These are phyloP conservation scores for Myotis findleyi DNA, from an alignment of 2,797 vertebrate genomes.

Conservation along the genomic window DNA sequence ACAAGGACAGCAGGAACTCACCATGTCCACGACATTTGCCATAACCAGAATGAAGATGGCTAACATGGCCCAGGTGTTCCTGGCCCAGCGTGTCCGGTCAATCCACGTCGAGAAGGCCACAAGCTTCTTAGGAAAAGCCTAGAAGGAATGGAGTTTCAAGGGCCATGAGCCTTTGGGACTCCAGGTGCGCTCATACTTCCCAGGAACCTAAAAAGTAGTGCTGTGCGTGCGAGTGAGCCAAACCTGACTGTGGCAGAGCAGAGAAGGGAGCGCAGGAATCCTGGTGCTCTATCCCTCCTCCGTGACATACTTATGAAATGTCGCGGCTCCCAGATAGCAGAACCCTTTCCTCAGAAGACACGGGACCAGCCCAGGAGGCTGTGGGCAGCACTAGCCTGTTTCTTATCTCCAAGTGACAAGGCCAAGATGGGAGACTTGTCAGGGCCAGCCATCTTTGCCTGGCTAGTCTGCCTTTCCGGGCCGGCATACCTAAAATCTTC, in stretches of 20 bases:
- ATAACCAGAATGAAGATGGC: slow-evolving; percentile 96
- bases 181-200: neutral
- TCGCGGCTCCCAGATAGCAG: accelerated
- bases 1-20: slow-evolving; percentile 80
- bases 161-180: neutral
- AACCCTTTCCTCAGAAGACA: neutral
- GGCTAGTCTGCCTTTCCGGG: neutral
- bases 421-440: neutral
- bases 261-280: accelerated
- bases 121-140: slow-evolving; percentile 94
- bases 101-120: slow-evolving; percentile 98
- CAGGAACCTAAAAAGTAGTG: neutral
- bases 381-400: neutral
- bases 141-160: slow-evolving; percentile 24
- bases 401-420: neutral
- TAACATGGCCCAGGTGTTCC: slow-evolving; percentile 97
- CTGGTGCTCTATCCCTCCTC: too few relatives aligned
- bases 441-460: neutral
- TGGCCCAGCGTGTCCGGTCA: slow-evolving; percentile 95
- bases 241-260: accelerated
- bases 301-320: accelerated
- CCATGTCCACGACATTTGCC: slow-evolving; percentile 96
- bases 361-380: neutral
- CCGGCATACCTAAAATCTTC: neutral
- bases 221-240: accelerated